Evolutionary conservation across 2,113 vertebrate genomes (phyloP), one percentile per base, ranked within the genome.

Genomic region (Eptesicus fuscus): DNA sequence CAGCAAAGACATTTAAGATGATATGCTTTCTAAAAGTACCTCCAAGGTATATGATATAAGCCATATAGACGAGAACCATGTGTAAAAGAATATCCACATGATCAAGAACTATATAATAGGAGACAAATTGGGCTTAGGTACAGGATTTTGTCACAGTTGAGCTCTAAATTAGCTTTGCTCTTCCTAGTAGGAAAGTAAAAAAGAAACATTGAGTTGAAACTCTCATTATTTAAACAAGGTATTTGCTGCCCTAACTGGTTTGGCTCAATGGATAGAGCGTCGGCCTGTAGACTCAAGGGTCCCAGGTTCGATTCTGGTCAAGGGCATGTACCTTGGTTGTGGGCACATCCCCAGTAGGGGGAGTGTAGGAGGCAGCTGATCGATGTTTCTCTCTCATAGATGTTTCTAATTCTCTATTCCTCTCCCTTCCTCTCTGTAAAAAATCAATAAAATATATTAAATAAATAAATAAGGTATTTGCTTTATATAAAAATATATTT

Each of bases 161-260:
- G 17, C 47, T 94, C 30, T 63, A 92, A 90, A 82, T 65, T 77
- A 88, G 7, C 14, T 65, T 32, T 80, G 16, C 4, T 74, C 44
- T 80, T 79, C 47, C 44, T 51, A 28, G 42, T 56, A 88, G 22
- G 40, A 89, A 79, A 95, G 65, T 63, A 35, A 20, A 32, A 77
- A 86, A 88, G 14, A 65, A 65, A n/a, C 63, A 83, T 2, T 51
- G 59, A 90, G 9, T 80, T 76, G 30, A 47, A 84, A 92, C 23
- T 70, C 49, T 80, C 22, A 88, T 35, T 88, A 28, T 90, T 83
- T 89, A 91, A 91, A 84, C 63, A 89, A 87, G 16, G 10, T 83
- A 65, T 1, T 44, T 83, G 65, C 79, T 90, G 18, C 18, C 51
- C 51, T 51, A 51, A 51, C 51, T 51, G 16, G 51, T 53, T 53